Evolutionary conservation across 2,797 vertebrate genomes (phyloP), one percentile per base, ranked within the genome.

Genomic region (Corythornis leucogaster): DNA sequence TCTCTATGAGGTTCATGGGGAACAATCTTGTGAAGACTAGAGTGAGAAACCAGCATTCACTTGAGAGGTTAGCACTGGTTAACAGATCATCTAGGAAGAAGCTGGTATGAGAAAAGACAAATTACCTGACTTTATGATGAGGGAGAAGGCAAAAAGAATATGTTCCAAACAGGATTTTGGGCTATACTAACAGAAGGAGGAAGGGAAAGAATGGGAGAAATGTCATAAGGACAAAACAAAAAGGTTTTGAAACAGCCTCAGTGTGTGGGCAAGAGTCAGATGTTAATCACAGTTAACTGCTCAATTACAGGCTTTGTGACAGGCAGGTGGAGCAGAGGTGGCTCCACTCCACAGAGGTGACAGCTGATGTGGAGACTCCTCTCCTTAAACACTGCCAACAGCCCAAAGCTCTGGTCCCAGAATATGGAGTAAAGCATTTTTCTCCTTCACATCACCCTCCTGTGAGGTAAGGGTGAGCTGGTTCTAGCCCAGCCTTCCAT

Each of bases 211-310:
- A 45, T 31, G 1, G 5, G 54, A 77, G 54, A 85, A 62, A 68
- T 22, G 22, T 31, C 73, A 53, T 14, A 77, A 53, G n/a, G 22
- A 30, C 55, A 66, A 83, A 91, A 33, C 46, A 30, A 46, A 68
- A 85, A 64, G 17, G 10, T 90, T 94, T 83, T 57, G 61, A 92
- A 93, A 87, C 11, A 90, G 25, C 14, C 22, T 73, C 15, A 42
- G 48, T 70, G 79, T 51, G 86, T 80, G 71, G 80, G 81, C 58
- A 89, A 28, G 79, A 69, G 11, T 24, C 51, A 83, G 82, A 58
- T 69, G 85, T n/a, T 79, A 77, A 80, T 84, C 25, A 69, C 20
- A 62, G 15, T 12, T 91, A 85, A 85, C 50, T 42, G 69, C 87
- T 92, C 82, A 92, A 18, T 87, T 87, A 53, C 20, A 69, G 66